These are phyloP conservation scores for Emberiza fucata DNA, from an alignment of 2,113 vertebrate genomes.

Conservation along the genomic window DNA sequence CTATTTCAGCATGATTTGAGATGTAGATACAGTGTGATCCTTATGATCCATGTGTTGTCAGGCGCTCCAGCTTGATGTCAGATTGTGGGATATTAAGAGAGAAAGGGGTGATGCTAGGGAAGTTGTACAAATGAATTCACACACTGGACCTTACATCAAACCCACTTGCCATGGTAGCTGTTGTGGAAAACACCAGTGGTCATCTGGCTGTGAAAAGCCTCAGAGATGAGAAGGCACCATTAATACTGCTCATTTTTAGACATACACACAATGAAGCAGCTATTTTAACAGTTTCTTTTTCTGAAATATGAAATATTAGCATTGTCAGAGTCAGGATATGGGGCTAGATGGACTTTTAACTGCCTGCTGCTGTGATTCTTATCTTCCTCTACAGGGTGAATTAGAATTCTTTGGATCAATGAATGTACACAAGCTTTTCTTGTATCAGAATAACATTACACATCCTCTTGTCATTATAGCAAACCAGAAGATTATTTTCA, in stretches of 20 bases:
- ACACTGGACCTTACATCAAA: not conserved
- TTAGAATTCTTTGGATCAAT: constrained; percentile 64
- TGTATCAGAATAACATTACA: constrained; percentile 57
- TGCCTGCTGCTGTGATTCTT: constrained; percentile 39
- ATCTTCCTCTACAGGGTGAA: constrained; percentile 28
- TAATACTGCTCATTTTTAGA: constrained; percentile 30
- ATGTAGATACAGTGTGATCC: not conserved
- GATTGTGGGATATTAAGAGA: not conserved
- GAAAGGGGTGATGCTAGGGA: not conserved
- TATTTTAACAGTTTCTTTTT: constrained; percentile 5
- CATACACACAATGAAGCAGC: not conserved
- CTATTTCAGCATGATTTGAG: not conserved
- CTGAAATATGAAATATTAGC: constrained; percentile 14
- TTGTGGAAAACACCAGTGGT: not conserved
- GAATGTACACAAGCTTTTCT: constrained; percentile 50
- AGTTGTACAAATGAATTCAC: not conserved
- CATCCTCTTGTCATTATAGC: constrained; percentile 32
- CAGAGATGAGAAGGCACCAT: not conserved
- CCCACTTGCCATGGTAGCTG: not conserved
- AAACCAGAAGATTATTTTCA: constrained; percentile 42
- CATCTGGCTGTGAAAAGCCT: not conserved
- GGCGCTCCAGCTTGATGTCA: not conserved
- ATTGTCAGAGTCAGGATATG: constrained; percentile 11
- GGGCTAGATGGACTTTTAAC: constrained; percentile 24
- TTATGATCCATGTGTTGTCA: accelerated